Percentiles rank a stretch among this genome's conserved stretches.
Conservation (phyloP, 2,113 vertebrate genomes). For the Neogale vison region DNA sequence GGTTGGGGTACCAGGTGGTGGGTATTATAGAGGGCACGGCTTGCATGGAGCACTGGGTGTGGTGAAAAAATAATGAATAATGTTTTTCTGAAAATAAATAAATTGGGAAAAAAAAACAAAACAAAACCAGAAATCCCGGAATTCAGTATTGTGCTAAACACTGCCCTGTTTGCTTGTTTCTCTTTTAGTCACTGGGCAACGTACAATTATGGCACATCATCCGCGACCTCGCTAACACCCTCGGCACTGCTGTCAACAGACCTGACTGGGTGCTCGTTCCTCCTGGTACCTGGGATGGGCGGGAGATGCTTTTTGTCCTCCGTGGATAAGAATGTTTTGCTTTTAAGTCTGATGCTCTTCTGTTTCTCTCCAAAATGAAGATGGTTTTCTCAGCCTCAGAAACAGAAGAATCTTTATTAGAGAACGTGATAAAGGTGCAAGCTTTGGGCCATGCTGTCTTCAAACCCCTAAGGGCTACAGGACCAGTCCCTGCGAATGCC, state of each 20-base stretch:
- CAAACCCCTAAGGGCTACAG: accelerated
- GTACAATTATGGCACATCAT: background rate
- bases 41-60: no score
- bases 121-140: background rate
- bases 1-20: no score
- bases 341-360: background rate
- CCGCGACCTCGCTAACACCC: accelerated
- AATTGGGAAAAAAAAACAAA: no score
- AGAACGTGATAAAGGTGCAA: background rate
- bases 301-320: background rate
- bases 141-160: background rate
- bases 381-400: background rate
- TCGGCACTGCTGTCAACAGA: background rate
- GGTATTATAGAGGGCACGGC: no score
- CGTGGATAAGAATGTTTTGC: background rate
- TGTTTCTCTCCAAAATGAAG: background rate
- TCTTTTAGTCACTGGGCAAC: background rate
- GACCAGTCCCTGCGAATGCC: background rate
- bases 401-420: background rate
- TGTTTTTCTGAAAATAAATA: no score
- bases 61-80: no score
- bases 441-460: background rate
- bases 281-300: background rate
- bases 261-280: background rate
- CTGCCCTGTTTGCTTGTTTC: background rate